Conservation (phyloP, 2,888 invertebrate species). For the Stomorhina lunata region DNA sequence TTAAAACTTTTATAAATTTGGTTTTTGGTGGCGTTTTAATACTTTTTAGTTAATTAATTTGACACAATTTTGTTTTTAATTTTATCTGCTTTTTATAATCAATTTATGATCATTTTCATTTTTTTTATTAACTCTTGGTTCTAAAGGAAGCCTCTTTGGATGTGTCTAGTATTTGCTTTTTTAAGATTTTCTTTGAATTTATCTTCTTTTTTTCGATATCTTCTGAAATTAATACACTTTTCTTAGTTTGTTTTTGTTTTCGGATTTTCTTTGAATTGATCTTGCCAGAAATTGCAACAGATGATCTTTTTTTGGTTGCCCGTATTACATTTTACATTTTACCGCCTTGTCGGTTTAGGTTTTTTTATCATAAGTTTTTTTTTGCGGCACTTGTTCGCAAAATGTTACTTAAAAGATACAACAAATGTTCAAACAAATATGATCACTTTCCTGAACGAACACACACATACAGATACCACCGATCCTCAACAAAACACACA, state of each 20-base stretch:
- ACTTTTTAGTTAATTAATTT: constrained; percentile 69
- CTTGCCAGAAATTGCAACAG: constrained; percentile 19
- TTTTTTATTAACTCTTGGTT: constrained; percentile 33
- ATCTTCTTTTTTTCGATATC: constrained; percentile 55
- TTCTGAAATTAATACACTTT: constrained; percentile 61
- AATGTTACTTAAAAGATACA: constrained; percentile 39
- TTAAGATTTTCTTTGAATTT: constrained; percentile 42
- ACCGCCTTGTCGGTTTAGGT: constrained; percentile 43
- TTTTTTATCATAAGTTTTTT: constrained; percentile 35
- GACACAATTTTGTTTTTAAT: constrained; percentile 63
- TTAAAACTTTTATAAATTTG: constrained; percentile 35
- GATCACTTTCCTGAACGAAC: constrained; percentile 56
- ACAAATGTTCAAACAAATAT: constrained; percentile 55
- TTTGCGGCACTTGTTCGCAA: constrained; percentile 62
- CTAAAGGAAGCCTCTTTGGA: constrained; percentile 47
- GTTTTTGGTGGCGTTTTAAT: constrained; percentile 63
- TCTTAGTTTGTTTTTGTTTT: constrained; percentile 63
- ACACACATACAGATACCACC: constrained; percentile 20
- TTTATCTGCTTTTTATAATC: constrained; percentile 37
- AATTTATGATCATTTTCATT: constrained; percentile 20
- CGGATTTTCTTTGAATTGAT: constrained; percentile 49
- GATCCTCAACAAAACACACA: background rate
- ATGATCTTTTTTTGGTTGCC: constrained; percentile 34
- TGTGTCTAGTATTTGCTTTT: constrained; percentile 45
- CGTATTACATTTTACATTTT: constrained; percentile 60